These are phyloP conservation scores for Halichoeres trimaculatus DNA, from an alignment of 2,113 vertebrate species.

Conservation along the genomic window DNA sequence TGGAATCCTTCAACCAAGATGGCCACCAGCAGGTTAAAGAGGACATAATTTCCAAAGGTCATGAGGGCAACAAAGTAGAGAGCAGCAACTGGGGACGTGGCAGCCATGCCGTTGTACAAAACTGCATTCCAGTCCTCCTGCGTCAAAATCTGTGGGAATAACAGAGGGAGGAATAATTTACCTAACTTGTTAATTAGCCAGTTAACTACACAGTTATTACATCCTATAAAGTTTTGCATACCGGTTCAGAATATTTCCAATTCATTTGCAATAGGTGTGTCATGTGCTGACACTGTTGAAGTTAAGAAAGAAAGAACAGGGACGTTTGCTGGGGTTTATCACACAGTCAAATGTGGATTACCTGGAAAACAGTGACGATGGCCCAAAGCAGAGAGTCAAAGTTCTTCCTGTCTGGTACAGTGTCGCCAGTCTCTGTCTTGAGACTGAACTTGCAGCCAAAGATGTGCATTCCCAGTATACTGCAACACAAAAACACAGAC, in stretches of 20 bases:
- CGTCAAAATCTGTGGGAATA: slow-evolving; percentile 88
- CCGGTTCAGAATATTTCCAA: no score
- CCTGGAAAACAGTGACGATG: slow-evolving; percentile 98
- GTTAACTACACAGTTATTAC: no score
- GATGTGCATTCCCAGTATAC: slow-evolving; percentile 98
- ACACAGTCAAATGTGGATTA: slow-evolving; percentile 54
- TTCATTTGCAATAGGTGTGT: no score
- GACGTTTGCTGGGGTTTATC: neutral
- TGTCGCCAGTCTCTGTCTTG: slow-evolving; percentile 93
- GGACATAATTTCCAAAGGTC: slow-evolving; percentile 97
- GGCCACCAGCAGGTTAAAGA: slow-evolving; percentile 96
- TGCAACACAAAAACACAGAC: slow-evolving; percentile 63
- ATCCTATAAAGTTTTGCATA: no score
- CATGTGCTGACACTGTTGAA: no score
- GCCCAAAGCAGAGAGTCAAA: slow-evolving; percentile 98
- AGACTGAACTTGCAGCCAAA: slow-evolving; percentile 99
- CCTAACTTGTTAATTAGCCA: no score
- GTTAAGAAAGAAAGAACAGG: no score
- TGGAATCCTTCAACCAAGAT: slow-evolving; percentile 98
- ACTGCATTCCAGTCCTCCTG: slow-evolving; percentile 98
- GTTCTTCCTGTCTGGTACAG: slow-evolving; percentile 96
- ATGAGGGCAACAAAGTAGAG: slow-evolving; percentile 98
- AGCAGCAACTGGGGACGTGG: slow-evolving; percentile 93
- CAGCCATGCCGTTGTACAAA: slow-evolving; percentile 95
- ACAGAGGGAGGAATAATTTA: neutral